Percentiles rank a stretch among this genome's conserved stretches.
Evolutionary conservation across 2,113 vertebrate genomes (phyloP).

Genomic region (Percina caprodes): DNA sequence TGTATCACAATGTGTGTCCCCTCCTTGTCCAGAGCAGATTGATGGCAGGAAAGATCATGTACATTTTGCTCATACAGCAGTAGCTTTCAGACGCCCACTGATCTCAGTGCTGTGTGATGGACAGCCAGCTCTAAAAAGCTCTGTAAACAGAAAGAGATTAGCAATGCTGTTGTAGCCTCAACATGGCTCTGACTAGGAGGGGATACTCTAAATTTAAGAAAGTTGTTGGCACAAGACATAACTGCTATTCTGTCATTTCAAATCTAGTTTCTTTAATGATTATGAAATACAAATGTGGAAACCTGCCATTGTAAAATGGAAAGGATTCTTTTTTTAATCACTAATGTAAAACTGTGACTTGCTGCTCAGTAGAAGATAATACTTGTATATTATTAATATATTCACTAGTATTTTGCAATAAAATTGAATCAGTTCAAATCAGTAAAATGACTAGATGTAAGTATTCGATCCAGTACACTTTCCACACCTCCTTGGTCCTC

Average conservation of each 20-base stretch:
- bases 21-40: slow-evolving; percentile 72
- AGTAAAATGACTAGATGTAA: not conserved
- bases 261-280: slow-evolving; percentile 6
- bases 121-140: slow-evolving; percentile 66
- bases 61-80: slow-evolving; percentile 76
- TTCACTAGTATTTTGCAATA: not conserved
- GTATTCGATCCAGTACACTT: not conserved
- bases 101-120: slow-evolving; percentile 74
- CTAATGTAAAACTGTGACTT: slow-evolving; percentile 2
- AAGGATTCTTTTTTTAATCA: slow-evolving; percentile 4
- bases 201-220: too few species aligned
- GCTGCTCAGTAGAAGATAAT: not conserved
- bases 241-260: slow-evolving; percentile 7
- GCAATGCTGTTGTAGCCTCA: slow-evolving; percentile 27
- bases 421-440: not conserved
- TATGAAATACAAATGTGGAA: not conserved
- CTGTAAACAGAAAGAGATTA: slow-evolving; percentile 53
- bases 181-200: not conserved
- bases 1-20: slow-evolving; percentile 64
- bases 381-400: not conserved
- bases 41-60: slow-evolving; percentile 69
- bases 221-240: slow-evolving; percentile 1
- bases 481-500: not conserved
- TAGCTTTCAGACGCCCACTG: slow-evolving; percentile 71
- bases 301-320: not conserved